Conservation (phyloP, 2,888 invertebrate species). For the Hedychridium roseum region DNA sequence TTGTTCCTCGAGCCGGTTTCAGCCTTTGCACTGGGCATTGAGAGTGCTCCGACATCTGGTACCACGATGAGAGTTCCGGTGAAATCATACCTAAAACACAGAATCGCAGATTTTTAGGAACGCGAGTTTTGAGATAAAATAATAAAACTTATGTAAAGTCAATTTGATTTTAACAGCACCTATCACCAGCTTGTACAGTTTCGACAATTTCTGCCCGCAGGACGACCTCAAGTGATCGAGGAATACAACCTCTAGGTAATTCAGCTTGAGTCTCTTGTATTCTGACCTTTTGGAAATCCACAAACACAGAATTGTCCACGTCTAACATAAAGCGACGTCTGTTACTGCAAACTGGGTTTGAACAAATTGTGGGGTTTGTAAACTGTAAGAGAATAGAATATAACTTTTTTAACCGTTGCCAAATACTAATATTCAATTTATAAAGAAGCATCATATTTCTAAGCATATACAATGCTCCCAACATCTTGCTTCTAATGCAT, state of each 20-base stretch:
- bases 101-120: constrained; percentile 69
- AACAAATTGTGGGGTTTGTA: constrained; percentile 94
- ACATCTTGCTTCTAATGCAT: constrained; percentile 29
- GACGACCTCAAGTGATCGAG: constrained; percentile 93
- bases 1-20: constrained; percentile 78
- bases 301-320: constrained; percentile 91
- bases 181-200: constrained; percentile 87
- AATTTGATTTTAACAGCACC: constrained; percentile 53
- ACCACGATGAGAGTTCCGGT: constrained; percentile 86
- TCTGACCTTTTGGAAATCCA: constrained; percentile 98
- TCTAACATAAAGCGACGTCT: constrained; percentile 89
- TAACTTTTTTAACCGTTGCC: too few species aligned
- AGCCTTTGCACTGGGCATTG: constrained; percentile 85
- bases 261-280: constrained; percentile 98
- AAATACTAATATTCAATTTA: too few species aligned
- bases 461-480: too few species aligned
- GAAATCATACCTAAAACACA: constrained; percentile 55
- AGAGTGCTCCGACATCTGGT: constrained; percentile 90
- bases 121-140: constrained; percentile 57
- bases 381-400: constrained; percentile 70
- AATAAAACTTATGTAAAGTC: not conserved
- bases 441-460: not conserved
- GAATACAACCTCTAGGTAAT: constrained; percentile 95
- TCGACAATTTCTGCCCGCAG: constrained; percentile 96
- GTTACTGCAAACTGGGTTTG: constrained; percentile 95